Conservation (phyloP, 2,113 vertebrate species). For the Cyanoramphus novaezelandiae region DNA sequence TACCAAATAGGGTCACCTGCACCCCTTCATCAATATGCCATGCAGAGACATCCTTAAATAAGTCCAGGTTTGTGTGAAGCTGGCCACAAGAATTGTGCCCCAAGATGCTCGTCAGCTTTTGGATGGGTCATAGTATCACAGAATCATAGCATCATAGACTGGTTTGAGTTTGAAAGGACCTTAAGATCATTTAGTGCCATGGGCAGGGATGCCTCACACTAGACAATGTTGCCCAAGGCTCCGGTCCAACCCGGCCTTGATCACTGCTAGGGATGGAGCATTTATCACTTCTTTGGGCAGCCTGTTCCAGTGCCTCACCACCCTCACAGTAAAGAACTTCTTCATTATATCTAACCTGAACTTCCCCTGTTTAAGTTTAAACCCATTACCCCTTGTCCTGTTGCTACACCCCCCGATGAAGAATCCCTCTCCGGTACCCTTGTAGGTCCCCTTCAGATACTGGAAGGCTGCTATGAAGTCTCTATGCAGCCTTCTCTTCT, state of each 20-base stretch:
- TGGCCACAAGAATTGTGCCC: accelerated
- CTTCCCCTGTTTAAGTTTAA: neutral
- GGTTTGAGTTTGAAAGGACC: neutral
- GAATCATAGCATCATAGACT: neutral
- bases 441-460: neutral
- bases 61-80: neutral
- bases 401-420: neutral
- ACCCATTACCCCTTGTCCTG: neutral
- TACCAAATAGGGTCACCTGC: neutral
- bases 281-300: neutral
- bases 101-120: accelerated
- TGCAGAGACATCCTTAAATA: neutral
- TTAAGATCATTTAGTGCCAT: neutral
- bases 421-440: neutral
- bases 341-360: neutral
- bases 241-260: neutral
- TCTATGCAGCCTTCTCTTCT: neutral
- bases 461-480: neutral
- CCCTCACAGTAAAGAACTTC: neutral
- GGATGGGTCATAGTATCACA: neutral
- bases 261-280: neutral
- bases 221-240: neutral
- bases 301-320: neutral
- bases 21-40: neutral
- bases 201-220: neutral